Evolutionary conservation across 2,888 invertebrate genomes (phyloP), one percentile per base, ranked within the genome.

Genomic region (Carterocephalus palaemon): DNA sequence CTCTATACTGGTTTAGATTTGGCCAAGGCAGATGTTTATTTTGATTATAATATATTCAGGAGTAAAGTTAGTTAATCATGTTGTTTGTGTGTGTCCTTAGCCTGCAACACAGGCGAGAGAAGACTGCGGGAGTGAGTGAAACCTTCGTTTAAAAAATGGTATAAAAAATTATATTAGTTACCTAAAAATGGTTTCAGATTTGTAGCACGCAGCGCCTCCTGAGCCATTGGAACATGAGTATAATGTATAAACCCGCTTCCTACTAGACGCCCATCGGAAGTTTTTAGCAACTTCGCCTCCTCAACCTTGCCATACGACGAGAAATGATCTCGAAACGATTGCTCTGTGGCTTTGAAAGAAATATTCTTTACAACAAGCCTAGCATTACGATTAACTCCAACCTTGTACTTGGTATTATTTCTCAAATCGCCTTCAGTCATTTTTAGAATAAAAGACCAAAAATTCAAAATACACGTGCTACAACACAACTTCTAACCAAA

Each of bases 171-270:
- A 26, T 2, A 16, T 37, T 12, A 29, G 53, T 75, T 75, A 88
- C 89, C 89, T 51, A 91, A 63, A 54, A 92, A 90, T 33, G 89
- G 88, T 62, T 91, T 90, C 37, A 91, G 91, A 62, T 93, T 92
- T 4, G 91, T 90, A 48, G 91, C 88, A 46, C 89, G 76, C 48
- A 93, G 88, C 0, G 96, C 97, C 64, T 92, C 92, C 8, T 92
- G 92, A 4, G 97, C 97, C 77, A 92, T 91, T 47, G 91, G 90
- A 2, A 93, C 89, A 9, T 89, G 89, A 36, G 90, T 90, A 65
- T 91, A 98, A 70, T 97, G 95, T 2, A 98, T 88, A 76, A 98
- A 98, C 2, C 93, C 96, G 76, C 96, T 97, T 2, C 97, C 97
- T 1, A 94, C 92, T 5, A 92, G 77, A 64, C 90, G 92, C 0